Conservation (phyloP, 2,888 invertebrate species). For the Cryptophagus acutangulus region DNA sequence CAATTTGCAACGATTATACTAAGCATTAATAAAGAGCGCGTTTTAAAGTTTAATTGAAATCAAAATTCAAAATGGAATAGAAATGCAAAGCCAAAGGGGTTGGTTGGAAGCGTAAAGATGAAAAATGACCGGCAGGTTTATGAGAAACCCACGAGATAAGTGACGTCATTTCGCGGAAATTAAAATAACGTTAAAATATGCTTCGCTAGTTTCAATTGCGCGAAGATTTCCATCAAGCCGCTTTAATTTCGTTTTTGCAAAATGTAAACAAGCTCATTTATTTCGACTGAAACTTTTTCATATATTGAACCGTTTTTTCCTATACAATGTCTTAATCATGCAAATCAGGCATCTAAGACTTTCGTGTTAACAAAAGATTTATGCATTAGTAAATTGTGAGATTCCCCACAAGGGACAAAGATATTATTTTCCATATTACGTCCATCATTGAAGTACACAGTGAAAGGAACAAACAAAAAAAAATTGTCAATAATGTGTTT, state of each 20-base stretch:
- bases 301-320: no score
- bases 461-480: background rate
- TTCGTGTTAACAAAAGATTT: background rate
- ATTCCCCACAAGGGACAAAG: background rate
- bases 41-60: slow-evolving; percentile 40
- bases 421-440: slow-evolving; percentile 1
- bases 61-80: slow-evolving; percentile 37
- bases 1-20: slow-evolving; percentile 27
- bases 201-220: slow-evolving; percentile 27
- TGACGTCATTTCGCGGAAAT: slow-evolving; percentile 31
- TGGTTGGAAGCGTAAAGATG: slow-evolving; percentile 18
- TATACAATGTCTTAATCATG: no score
- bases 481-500: no score
- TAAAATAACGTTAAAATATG: slow-evolving; percentile 34
- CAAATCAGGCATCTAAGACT: no score
- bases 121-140: slow-evolving; percentile 35
- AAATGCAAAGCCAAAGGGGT: slow-evolving; percentile 31
- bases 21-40: slow-evolving; percentile 34
- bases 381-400: slow-evolving; percentile 1
- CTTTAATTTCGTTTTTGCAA: slow-evolving; percentile 17
- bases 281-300: slow-evolving; percentile 3
- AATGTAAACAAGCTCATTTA: slow-evolving; percentile 15
- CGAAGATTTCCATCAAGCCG: slow-evolving; percentile 10
- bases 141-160: slow-evolving; percentile 30
- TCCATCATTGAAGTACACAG: background rate